Conservation (phyloP, 2,113 vertebrate genomes). For the Marmota monax region DNA sequence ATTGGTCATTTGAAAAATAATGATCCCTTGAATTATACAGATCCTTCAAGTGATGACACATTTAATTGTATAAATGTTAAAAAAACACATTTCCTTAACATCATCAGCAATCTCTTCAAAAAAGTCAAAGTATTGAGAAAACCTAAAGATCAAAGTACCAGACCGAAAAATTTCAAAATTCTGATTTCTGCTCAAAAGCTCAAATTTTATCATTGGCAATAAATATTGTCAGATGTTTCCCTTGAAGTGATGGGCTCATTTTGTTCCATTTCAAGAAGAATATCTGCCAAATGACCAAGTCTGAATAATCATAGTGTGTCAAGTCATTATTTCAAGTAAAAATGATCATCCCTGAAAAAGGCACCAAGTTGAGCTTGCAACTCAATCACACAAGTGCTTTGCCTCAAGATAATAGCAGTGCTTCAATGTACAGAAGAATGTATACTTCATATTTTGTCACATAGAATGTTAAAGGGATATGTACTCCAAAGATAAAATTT, state of each 20-base stretch:
- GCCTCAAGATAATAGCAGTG: neutral
- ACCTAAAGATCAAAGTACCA: neutral
- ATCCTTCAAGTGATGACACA: neutral
- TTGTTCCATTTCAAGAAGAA: neutral
- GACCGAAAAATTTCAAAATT: neutral
- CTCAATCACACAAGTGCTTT: neutral
- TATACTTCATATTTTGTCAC: neutral
- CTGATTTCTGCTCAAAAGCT: neutral
- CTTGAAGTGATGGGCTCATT: neutral
- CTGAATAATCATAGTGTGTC: neutral
- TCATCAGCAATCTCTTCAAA: conserved; percentile 22
- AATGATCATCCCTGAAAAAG: neutral
- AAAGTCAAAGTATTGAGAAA: conserved; percentile 12
- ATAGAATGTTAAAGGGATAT: neutral
- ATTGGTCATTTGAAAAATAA: conserved; percentile 34
- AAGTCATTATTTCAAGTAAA: neutral
- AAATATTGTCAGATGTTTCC: neutral
- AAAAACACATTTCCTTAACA: conserved; percentile 30
- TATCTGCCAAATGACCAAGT: neutral
- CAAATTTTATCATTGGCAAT: neutral
- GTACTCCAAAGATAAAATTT: neutral
- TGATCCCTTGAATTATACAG: neutral
- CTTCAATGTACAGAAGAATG: neutral
- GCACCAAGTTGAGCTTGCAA: neutral
- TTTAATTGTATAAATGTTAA: neutral